Base-by-base conservation (phyloP, 2,888 invertebrate genomes). In the Operophtera brumata region DNA sequence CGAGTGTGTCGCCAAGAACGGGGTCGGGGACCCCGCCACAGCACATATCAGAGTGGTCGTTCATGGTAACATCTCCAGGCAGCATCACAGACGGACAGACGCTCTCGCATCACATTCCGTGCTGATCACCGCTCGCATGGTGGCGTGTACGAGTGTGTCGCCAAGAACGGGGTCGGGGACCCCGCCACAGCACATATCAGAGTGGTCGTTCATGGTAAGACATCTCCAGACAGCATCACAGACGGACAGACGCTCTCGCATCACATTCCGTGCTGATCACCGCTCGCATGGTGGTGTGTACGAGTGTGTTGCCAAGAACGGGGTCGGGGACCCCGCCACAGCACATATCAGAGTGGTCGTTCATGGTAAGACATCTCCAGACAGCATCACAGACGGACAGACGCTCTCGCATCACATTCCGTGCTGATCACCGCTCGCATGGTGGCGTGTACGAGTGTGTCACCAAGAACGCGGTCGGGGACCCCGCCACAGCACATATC, bases 401-500 rank as follows among this genome's bases (percentile, higher is more conserved):
- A n/a, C 84, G 93, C 40, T 88, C 92, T 20, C 86, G 92, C 46
- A 84, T 94, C 54, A 89, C 89, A 64, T 94, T 94, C 78, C 90
- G 91, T 13, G 94, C 94, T 0, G 92, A 92, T 56, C 93, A 93
- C 59, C 88, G 94, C 0, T 86, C 91, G 43, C 86, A 94, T 68
- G 93, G 95, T 0, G 96, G 96, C 0, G 86, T 91, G 2, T 95
- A 96, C 69, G 93, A 94, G 66, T 96, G 96, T 66, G 76, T 91
- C 0, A 96, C 94, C 0, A 90, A 84, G 62, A 96, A 96, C 71
- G 94, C 94, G 0, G 94, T 96, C 8, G 96, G 96, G 0, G 93
- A 94, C 57, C 92, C 95, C 0, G 94, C 93, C 0, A 87, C 82
- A 8, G 94, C 94, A 0, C 88, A 92, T 43, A 93, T 96, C 51